Conservation (phyloP, 2,888 invertebrate species). For the Phortica magna region DNA sequence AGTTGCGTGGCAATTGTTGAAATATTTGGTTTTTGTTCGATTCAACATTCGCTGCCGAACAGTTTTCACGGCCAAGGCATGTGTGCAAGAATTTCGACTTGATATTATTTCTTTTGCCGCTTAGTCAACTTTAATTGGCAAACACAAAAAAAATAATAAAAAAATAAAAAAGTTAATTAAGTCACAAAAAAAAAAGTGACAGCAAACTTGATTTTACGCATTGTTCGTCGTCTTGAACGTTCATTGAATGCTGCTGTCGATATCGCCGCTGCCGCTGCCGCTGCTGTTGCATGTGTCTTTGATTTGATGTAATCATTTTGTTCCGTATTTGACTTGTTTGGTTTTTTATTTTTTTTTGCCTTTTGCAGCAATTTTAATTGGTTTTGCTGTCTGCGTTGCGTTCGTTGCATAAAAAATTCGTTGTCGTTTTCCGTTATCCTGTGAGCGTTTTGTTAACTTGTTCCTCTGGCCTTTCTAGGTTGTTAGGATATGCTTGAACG, state of each 20-base stretch:
- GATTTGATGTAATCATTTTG: slow-evolving; percentile 23
- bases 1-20: slow-evolving; percentile 60
- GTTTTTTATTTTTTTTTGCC: not conserved
- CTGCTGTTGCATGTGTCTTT: slow-evolving; percentile 24
- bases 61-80: slow-evolving; percentile 54
- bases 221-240: not conserved
- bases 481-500: not conserved
- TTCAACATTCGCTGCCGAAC: slow-evolving; percentile 1
- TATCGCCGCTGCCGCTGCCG: slow-evolving; percentile 28
- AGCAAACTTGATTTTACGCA: not conserved
- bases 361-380: slow-evolving; percentile 23
- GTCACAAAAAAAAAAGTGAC: slow-evolving; percentile 36
- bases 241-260: slow-evolving; percentile 14
- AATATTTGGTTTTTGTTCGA: slow-evolving; percentile 42
- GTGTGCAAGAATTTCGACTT: slow-evolving; percentile 39
- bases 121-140: slow-evolving; percentile 23
- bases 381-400: not conserved
- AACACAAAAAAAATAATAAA: not conserved
- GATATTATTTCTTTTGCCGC: slow-evolving; percentile 28
- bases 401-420: slow-evolving; percentile 5
- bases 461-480: not conserved
- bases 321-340: not conserved
- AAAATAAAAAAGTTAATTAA: slow-evolving; percentile 34
- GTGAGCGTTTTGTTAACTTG: not conserved
- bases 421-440: slow-evolving; percentile 13